Conservation (phyloP, 2,797 vertebrate genomes). For the Neosilurus hyrtlii region DNA sequence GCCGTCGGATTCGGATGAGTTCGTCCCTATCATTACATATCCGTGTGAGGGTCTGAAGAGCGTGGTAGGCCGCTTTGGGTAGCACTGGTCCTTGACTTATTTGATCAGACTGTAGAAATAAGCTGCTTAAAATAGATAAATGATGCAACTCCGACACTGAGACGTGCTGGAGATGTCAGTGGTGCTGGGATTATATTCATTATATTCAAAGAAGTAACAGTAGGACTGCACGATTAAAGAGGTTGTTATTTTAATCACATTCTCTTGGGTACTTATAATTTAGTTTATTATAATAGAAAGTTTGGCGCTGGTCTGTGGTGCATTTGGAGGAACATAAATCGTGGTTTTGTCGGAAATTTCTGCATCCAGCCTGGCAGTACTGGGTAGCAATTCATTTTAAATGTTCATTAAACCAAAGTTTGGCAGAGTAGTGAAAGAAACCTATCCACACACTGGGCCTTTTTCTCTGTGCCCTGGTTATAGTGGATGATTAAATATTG, state of each 20-base stretch:
- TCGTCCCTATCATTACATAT: background rate
- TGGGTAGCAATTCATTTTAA: background rate
- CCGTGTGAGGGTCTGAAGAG: background rate
- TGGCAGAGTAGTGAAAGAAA: slow-evolving; percentile 3
- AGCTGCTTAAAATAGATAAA: background rate
- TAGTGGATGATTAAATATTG: background rate
- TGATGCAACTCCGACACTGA: background rate
- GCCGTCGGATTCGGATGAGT: background rate
- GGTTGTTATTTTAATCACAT: background rate
- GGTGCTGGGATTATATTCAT: background rate
- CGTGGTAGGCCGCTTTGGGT: background rate
- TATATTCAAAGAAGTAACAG: background rate
- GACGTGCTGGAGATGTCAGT: too few species aligned
- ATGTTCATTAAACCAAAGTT: background rate
- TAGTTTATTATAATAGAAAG: slow-evolving; percentile 12
- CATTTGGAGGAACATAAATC: slow-evolving; percentile 6
- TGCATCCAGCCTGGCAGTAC: background rate
- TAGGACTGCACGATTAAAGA: background rate
- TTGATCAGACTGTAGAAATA: background rate
- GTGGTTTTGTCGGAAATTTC: background rate
- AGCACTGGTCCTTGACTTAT: background rate
- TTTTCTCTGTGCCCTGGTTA: background rate
- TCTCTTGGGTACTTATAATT: background rate
- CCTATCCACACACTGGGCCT: background rate
- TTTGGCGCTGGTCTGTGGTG: background rate